Percentiles rank a stretch among this genome's conserved stretches.
Evolutionary conservation across 2,113 vertebrate genomes (phyloP).

Genomic region (Pycnonotus jocosus): DNA sequence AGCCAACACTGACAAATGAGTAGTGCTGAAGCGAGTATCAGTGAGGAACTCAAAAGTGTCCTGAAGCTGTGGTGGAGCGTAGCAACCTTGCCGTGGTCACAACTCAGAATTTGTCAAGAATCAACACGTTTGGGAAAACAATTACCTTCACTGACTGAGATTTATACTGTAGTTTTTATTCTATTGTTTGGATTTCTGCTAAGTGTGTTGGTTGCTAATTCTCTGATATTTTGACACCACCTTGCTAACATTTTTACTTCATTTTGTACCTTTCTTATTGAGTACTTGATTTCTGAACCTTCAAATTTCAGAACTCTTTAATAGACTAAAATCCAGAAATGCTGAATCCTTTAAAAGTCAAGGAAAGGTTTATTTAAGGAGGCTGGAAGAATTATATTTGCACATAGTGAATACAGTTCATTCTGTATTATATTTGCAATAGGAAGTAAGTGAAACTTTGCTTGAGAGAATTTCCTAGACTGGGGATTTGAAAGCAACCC

Average conservation of each 20-base stretch:
- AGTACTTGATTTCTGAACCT: constrained; percentile 1
- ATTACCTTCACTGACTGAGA: background rate
- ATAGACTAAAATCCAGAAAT: background rate
- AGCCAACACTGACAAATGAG: background rate
- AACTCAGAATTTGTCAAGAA: background rate
- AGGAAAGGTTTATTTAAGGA: background rate
- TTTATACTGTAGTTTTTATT: constrained; percentile 9
- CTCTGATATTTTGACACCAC: background rate
- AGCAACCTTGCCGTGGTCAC: background rate
- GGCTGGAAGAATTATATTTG: background rate
- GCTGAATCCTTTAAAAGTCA: background rate
- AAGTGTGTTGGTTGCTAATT: constrained; percentile 13
- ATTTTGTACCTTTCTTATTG: background rate
- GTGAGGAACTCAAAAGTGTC: background rate
- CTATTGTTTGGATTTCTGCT: background rate
- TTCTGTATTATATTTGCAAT: background rate
- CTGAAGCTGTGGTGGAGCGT: background rate
- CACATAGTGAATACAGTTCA: background rate
- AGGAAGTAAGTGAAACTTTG: background rate
- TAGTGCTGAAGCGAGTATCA: background rate
- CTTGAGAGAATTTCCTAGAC: background rate
- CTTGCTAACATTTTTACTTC: background rate
- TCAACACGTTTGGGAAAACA: background rate
- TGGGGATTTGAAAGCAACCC: background rate
- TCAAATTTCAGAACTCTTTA: background rate